A percentile compares a stretch with the other conserved stretches of the same genome.
phyloP scores from a whole-genome alignment of 1,140 invertebrate species.

The Drosophila arizonae region DNA sequence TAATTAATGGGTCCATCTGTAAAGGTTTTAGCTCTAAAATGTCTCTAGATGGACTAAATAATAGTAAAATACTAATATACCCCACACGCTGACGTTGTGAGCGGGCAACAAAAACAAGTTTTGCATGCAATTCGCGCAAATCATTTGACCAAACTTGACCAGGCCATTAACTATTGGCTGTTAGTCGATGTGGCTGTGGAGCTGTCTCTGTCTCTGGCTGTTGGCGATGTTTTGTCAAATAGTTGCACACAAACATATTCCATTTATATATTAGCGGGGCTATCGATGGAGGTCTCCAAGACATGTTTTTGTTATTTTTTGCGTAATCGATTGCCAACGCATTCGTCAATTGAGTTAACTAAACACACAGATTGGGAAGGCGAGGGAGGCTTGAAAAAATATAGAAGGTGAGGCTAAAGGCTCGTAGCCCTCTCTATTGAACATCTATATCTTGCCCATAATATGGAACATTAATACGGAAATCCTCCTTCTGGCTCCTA shows the following conservation, averaged over 20 bases:
- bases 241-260: slow-evolving; percentile 30
- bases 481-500: too few relatives aligned
- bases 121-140: slow-evolving; percentile 36
- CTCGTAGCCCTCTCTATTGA: too few relatives aligned
- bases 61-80: too few relatives aligned
- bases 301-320: slow-evolving; percentile 45
- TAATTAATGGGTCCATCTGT: too few relatives aligned
- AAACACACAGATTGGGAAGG: neutral
- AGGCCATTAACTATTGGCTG: slow-evolving; percentile 23
- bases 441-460: too few relatives aligned
- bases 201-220: neutral
- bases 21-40: too few relatives aligned
- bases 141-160: slow-evolving; percentile 47
- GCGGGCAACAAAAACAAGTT: slow-evolving; percentile 20
- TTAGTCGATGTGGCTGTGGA: neutral
- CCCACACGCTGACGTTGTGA: too few relatives aligned
- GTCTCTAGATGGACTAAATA: too few relatives aligned
- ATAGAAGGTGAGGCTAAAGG: too few relatives aligned
- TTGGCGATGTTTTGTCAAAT: slow-evolving; percentile 17
- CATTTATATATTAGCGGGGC: slow-evolving; percentile 8
- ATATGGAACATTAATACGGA: too few relatives aligned
- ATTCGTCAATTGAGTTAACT: slow-evolving; percentile 44
- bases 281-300: slow-evolving; percentile 11
- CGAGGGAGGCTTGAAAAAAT: neutral
- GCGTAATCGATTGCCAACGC: slow-evolving; percentile 59